These are phyloP conservation scores for Phaonia tiefii DNA, from an alignment of 2,888 invertebrate species.

Conservation along the genomic window DNA sequence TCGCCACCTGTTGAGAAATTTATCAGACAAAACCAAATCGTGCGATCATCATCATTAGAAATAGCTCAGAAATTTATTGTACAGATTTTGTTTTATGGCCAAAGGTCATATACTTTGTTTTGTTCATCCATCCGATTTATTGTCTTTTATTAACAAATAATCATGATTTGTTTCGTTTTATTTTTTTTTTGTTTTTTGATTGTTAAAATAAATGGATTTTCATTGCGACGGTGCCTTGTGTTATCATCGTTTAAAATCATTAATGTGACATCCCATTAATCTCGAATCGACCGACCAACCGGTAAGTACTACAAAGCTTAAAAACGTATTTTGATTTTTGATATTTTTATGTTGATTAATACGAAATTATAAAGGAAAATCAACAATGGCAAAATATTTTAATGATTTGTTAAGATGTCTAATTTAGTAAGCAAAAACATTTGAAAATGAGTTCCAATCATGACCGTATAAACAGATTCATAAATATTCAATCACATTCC, in stretches of 20 bases:
- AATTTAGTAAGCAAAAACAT: slow-evolving; percentile 27
- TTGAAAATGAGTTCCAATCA: slow-evolving; percentile 23
- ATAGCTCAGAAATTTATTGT: slow-evolving; percentile 22
- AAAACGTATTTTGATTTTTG: too few species aligned
- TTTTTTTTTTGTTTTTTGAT: slow-evolving; percentile 6
- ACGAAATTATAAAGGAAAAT: slow-evolving; percentile 23
- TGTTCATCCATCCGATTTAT: slow-evolving; percentile 3
- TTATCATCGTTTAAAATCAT: slow-evolving; percentile 51
- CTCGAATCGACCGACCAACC: neutral
- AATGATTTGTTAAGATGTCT: slow-evolving; percentile 51
- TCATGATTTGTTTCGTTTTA: slow-evolving; percentile 29
- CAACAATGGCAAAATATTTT: slow-evolving; percentile 25
- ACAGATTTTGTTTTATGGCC: slow-evolving; percentile 35
- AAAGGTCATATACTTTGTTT: slow-evolving; percentile 26
- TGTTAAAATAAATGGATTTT: slow-evolving; percentile 16
- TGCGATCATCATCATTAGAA: slow-evolving; percentile 4
- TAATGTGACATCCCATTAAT: slow-evolving; percentile 58
- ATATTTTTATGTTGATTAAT: slow-evolving; percentile 45
- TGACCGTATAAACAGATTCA: neutral
- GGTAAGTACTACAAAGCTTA: too few species aligned
- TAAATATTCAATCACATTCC: slow-evolving; percentile 20
- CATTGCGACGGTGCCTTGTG: neutral
- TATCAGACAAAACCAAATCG: neutral
- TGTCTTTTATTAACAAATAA: neutral
- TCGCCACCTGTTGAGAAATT: neutral